Evolutionary conservation across 1,140 invertebrate genomes (phyloP).

Genomic region (Danaus melanippus): DNA sequence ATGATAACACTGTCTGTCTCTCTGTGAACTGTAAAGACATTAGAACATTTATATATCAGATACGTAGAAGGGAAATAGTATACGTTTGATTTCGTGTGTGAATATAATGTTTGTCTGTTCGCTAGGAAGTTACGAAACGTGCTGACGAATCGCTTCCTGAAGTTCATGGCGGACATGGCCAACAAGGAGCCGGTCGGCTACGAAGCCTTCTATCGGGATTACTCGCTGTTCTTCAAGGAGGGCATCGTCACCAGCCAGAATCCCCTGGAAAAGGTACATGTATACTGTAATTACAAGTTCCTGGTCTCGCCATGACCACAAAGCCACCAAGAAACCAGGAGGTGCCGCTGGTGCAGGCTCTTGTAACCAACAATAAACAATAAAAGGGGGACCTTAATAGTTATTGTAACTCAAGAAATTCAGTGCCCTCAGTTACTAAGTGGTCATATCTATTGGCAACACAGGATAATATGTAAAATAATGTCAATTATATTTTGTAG

Average conservation of each 20-base stretch:
- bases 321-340: too few relatives aligned
- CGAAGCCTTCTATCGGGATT: slow-evolving; percentile 91
- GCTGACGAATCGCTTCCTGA: slow-evolving; percentile 87
- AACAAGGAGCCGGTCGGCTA: slow-evolving; percentile 89
- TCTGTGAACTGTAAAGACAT: too few relatives aligned
- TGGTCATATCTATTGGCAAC: background rate
- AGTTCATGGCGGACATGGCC: slow-evolving; percentile 89
- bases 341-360: too few relatives aligned
- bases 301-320: too few relatives aligned
- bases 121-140: slow-evolving; percentile 89
- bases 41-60: too few relatives aligned
- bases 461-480: too few relatives aligned
- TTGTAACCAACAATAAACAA: too few relatives aligned
- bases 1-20: too few relatives aligned
- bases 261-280: slow-evolving; percentile 83
- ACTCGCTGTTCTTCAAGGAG: slow-evolving; percentile 95
- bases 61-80: too few relatives aligned
- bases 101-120: slow-evolving; percentile 26
- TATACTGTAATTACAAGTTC: background rate
- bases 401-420: background rate
- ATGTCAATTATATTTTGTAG: slow-evolving; percentile 62
- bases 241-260: slow-evolving; percentile 90
- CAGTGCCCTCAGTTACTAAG: background rate
- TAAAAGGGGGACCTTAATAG: too few relatives aligned
- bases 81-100: too few relatives aligned